Percentiles rank a stretch among this genome's conserved stretches.
Evolutionary conservation across 2,888 invertebrate genomes (phyloP).

Genomic region (Erpobdella octoculata): DNA sequence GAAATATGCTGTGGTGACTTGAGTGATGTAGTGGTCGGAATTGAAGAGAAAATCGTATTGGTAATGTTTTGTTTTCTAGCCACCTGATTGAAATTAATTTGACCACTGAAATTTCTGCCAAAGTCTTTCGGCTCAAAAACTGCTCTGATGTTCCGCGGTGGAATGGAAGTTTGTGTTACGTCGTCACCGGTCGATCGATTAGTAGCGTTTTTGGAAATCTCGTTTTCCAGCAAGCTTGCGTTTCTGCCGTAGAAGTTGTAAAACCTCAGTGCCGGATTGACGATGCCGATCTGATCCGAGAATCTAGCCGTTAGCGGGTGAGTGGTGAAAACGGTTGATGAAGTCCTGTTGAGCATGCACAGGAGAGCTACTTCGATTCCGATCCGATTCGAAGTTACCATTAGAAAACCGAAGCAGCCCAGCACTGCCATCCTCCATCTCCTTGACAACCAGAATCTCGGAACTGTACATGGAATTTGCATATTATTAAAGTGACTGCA

Average conservation of each 20-base stretch:
- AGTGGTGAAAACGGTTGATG: background rate
- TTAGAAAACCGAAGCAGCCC: conserved; percentile 57
- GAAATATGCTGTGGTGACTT: too few relatives aligned
- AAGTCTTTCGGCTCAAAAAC: too few relatives aligned
- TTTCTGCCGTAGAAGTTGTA: background rate
- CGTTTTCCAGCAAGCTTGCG: background rate
- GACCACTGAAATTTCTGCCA: too few relatives aligned
- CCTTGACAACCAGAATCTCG: conserved; percentile 42
- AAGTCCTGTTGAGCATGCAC: conserved; percentile 56
- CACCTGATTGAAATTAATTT: too few relatives aligned
- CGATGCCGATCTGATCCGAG: conserved; percentile 21
- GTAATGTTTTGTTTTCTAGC: too few relatives aligned
- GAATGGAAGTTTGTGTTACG: too few relatives aligned
- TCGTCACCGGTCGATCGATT: background rate
- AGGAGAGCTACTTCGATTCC: conserved; percentile 57
- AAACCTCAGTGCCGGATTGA: background rate
- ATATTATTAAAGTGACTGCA: too few relatives aligned
- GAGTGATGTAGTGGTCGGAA: too few relatives aligned
- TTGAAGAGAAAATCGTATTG: too few relatives aligned
- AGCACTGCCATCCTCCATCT: conserved; percentile 44
- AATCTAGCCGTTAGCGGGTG: conserved; percentile 5
- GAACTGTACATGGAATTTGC: conserved; percentile 27
- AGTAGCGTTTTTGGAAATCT: background rate
- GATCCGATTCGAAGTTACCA: conserved; percentile 59
- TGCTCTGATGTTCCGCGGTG: too few relatives aligned